phyloP scores from a whole-genome alignment of 2,113 vertebrate species.

The Anolis carolinensis region DNA sequence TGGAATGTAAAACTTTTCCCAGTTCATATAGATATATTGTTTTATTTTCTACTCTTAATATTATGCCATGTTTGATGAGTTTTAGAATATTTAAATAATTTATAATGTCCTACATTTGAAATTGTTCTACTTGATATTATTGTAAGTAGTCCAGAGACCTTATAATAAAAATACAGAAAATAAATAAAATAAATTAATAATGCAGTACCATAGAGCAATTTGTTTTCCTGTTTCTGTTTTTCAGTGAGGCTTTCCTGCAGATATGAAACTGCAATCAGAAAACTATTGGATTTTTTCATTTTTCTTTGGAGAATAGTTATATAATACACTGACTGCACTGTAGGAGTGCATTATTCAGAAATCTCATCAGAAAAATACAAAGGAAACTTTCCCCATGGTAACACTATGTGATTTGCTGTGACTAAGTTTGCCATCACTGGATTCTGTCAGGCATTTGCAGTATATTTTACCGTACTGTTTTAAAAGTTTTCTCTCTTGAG shows the following conservation, averaged over 20 bases:
- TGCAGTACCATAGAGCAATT: no score
- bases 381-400: background rate
- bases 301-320: background rate
- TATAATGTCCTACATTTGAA: no score
- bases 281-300: background rate
- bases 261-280: background rate
- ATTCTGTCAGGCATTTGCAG: background rate
- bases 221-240: background rate
- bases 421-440: background rate
- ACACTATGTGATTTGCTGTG: background rate
- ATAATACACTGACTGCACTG: background rate
- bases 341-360: background rate
- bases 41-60: no score
- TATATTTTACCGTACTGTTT: background rate
- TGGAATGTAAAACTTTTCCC: no score
- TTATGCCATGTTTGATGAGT: no score
- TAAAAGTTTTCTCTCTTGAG: constrained; percentile 9
- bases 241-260: background rate
- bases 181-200: no score
- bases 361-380: background rate
- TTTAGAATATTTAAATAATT: no score
- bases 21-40: no score
- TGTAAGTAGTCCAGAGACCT: no score
- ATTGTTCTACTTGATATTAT: no score
- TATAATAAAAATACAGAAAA: no score